A percentile compares a stretch with the other conserved stretches of the same genome.
phyloP scores from a whole-genome alignment of 2,113 vertebrate genomes.

The Dissostichus mawsoni region DNA sequence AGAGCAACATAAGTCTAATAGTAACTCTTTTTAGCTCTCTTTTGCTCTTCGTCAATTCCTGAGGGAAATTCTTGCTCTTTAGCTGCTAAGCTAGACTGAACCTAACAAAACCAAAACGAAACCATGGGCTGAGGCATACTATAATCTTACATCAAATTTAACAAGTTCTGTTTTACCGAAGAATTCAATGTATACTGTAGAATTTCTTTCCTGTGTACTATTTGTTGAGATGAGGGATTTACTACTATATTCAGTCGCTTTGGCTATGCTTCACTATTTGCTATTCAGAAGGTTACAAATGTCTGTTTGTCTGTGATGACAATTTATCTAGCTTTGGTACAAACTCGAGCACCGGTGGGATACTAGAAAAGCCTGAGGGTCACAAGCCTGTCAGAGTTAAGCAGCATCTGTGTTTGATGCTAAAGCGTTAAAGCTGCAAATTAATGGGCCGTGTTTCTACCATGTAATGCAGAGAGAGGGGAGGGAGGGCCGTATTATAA shows the following conservation, averaged over 20 bases:
- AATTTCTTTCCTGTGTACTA: no score
- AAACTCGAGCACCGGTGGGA: background rate
- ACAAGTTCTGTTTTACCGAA: background rate
- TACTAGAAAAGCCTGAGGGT: slow-evolving; percentile 34
- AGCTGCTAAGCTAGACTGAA: background rate
- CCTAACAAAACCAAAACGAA: background rate
- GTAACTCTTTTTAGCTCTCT: no score
- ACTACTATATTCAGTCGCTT: background rate
- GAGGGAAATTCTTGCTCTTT: background rate
- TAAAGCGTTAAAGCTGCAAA: slow-evolving; percentile 37
- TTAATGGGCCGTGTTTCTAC: slow-evolving; percentile 33
- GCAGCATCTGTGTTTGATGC: slow-evolving; percentile 19
- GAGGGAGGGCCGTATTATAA: slow-evolving; percentile 10
- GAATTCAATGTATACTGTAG: background rate
- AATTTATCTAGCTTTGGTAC: slow-evolving; percentile 31
- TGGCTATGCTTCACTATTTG: background rate
- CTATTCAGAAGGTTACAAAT: slow-evolving; percentile 6
- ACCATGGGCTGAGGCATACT: background rate
- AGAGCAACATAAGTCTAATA: background rate
- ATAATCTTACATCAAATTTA: no score
- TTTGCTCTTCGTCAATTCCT: no score
- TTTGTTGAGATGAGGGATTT: background rate
- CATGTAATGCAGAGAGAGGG: slow-evolving; percentile 1
- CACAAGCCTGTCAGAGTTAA: slow-evolving; percentile 35
- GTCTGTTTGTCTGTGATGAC: slow-evolving; percentile 21